Evolutionary conservation across 2,888 invertebrate species (phyloP).

Genomic region (Limnephilus marmoratus): DNA sequence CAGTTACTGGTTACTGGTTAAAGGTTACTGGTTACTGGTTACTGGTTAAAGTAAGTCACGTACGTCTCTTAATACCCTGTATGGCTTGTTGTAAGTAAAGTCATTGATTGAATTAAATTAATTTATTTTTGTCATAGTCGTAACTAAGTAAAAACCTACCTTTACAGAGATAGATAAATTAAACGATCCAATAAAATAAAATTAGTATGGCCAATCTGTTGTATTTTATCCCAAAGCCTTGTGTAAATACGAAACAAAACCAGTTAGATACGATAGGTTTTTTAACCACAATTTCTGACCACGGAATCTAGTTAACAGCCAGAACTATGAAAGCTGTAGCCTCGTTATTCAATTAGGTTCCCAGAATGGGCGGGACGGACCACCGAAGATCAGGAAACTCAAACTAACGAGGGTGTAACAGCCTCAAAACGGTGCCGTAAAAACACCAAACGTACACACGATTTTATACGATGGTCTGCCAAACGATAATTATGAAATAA

Average conservation of each 20-base stretch:
- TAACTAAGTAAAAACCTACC: no score
- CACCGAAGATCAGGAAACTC: conserved; percentile 14
- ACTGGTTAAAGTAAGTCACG: no score
- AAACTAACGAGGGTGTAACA: conserved; percentile 20
- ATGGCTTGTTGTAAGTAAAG: no score
- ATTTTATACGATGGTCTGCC: neutral
- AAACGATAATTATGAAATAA: neutral
- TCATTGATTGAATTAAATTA: no score
- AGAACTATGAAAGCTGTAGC: neutral
- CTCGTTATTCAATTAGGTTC: conserved; percentile 26
- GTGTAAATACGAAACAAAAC: neutral
- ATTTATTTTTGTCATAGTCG: no score
- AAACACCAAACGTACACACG: conserved; percentile 16
- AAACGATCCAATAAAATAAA: neutral
- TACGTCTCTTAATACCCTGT: no score
- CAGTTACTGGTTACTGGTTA: no score
- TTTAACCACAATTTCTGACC: neutral
- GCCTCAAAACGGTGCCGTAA: conserved; percentile 20
- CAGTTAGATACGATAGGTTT: neutral
- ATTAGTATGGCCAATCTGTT: neutral
- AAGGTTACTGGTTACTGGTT: no score
- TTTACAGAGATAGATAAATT: no score
- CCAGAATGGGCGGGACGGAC: neutral
- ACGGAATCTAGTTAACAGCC: conserved; percentile 2
- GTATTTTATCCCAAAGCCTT: neutral